These are phyloP conservation scores for Melanocharis versteri DNA, from an alignment of 2,113 vertebrate genomes.

Conservation along the genomic window DNA sequence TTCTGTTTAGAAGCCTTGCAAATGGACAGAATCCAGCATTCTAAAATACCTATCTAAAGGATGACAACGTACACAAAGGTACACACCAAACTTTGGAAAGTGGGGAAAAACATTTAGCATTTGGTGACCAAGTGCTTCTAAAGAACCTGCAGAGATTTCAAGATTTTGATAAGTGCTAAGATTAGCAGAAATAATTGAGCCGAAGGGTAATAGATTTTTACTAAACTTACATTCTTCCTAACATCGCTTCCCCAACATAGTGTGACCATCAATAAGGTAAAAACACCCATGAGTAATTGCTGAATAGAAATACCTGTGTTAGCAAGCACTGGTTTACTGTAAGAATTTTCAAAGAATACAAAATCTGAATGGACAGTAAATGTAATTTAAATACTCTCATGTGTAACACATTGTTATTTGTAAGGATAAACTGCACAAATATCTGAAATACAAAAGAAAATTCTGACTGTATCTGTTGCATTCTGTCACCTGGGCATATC, in stretches of 20 bases:
- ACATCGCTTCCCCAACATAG: neutral
- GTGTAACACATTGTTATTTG: neutral
- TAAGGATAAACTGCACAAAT: neutral
- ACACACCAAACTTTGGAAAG: neutral
- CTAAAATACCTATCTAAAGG: neutral
- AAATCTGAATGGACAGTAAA: neutral
- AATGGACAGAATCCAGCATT: neutral
- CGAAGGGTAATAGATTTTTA: neutral
- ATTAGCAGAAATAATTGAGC: neutral
- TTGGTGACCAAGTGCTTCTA: neutral
- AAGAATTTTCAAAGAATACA: neutral
- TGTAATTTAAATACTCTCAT: neutral
- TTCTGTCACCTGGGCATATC: neutral
- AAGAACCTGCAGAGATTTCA: neutral
- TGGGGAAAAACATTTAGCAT: neutral
- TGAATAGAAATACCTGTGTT: neutral
- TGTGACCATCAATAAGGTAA: neutral
- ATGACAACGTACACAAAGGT: neutral
- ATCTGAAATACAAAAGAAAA: neutral
- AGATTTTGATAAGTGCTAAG: neutral
- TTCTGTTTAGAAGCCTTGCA: neutral
- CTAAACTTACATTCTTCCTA: neutral
- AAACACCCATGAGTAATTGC: fast-evolving
- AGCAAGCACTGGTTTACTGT: neutral
- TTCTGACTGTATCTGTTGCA: neutral